Base-by-base conservation (phyloP, 2,888 invertebrate species). In the Eupithecia pulchellata region DNA sequence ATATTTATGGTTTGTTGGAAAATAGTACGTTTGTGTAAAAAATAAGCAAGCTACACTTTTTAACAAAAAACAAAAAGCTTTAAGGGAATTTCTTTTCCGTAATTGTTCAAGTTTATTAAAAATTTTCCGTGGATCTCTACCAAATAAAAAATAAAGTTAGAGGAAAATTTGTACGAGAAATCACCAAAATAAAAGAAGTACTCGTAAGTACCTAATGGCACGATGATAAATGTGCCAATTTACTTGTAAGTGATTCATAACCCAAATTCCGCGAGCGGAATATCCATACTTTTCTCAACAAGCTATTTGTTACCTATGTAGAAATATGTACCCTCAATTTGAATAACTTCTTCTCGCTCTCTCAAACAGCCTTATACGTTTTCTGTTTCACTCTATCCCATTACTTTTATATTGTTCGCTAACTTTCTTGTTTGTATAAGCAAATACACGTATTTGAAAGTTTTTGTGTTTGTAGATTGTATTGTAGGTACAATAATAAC, bases 341-440 rank as follows among this genome's bases (percentile, higher is more conserved):
- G 91, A 93, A 93, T 93, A 91, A 89, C 85, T 82, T 84, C 78
- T 73, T 93, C 94, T 89, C 92, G 75, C 80, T 93, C 86, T 61
- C 87, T 77, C 93, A 75, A 76, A 77, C 70, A 71, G 66, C 71
- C 69, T 70, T 75, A 66, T 52, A 80, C 76, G 78, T 73, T 74
- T 76, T 78, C 85, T 75, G 75, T 92, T 86, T 89, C 90, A 72
- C 81, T 93, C 93, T 92, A 90, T 90, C 90, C 92, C 91, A 94
- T 94, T 93, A 93, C 93, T 93, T 94, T 93, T 93, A 94, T 94
- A 93, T 93, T 93, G 94, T 94, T 94, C 94, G 93, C 93, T 93
- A 93, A 93, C 93, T 94, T 94, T 93, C 93, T 94, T 94, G 94
- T 93, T 93, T 94, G 93, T 93, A 90, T 93, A 93, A 93, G 93